phyloP scores from a whole-genome alignment of 2,888 invertebrate species.

The Harpagoxenus sublaevis region DNA sequence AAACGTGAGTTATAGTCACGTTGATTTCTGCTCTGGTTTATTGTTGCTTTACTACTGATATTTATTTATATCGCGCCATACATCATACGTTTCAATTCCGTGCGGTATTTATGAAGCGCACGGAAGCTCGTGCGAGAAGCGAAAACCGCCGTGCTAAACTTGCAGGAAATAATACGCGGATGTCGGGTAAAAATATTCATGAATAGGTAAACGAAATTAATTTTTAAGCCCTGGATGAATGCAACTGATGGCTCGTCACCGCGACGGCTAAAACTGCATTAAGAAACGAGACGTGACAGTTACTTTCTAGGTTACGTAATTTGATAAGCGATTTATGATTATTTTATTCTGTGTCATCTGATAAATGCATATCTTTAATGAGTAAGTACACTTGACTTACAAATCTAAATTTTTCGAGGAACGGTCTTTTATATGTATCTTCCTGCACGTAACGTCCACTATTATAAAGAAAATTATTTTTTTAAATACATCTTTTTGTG shows the following conservation, averaged over 20 bases:
- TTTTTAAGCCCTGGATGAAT: constrained; percentile 28
- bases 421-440: not conserved
- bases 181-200: constrained; percentile 35
- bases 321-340: not conserved
- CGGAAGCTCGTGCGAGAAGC: constrained; percentile 18
- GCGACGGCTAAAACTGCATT: not conserved
- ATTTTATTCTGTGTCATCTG: not conserved
- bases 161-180: constrained; percentile 19
- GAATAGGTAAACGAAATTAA: constrained; percentile 48
- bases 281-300: not conserved
- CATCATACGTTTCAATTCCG: constrained; percentile 67
- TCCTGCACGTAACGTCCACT: not conserved
- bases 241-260: constrained; percentile 1
- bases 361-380: not conserved
- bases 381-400: not conserved
- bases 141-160: constrained; percentile 28
- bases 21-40: constrained; percentile 69
- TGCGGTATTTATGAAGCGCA: constrained; percentile 67
- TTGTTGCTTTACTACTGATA: constrained; percentile 65
- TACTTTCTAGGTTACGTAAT: constrained; percentile 20
- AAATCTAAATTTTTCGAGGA: not conserved
- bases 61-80: constrained; percentile 70
- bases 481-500: not conserved
- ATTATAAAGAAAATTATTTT: not conserved
- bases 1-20: constrained; percentile 68